Evolutionary conservation across 2,797 vertebrate genomes (phyloP).

Genomic region (Peromyscus attwateri): DNA sequence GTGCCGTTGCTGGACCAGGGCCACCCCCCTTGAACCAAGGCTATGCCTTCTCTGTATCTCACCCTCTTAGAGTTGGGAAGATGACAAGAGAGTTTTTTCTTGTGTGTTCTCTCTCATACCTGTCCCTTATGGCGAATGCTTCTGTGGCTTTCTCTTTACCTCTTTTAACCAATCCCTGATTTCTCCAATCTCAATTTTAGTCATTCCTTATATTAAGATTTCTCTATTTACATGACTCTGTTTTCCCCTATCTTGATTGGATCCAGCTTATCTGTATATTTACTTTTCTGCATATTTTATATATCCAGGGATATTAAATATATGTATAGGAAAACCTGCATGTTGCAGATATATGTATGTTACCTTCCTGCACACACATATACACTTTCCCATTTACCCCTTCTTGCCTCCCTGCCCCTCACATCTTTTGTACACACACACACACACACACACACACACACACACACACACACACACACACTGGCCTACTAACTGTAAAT

Average conservation of each 20-base stretch:
- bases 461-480: too few relatives aligned
- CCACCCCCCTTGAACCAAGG: neutral
- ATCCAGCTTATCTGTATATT: neutral
- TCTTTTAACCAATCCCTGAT: neutral
- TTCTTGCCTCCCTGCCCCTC: neutral
- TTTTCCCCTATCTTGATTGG: neutral
- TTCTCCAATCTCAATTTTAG: neutral
- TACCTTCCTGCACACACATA: neutral
- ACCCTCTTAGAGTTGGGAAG: neutral
- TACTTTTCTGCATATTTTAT: neutral
- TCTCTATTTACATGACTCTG: neutral
- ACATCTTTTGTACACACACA: too few relatives aligned
- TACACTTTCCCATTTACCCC: neutral
- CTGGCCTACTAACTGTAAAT: neutral
- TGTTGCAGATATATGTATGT: too few relatives aligned
- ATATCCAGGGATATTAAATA: neutral
- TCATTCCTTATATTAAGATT: neutral
- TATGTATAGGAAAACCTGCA: neutral
- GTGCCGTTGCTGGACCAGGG: neutral
- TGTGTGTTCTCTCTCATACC: neutral
- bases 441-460: too few relatives aligned
- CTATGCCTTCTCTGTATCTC: neutral
- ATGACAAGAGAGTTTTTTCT: neutral
- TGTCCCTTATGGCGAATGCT: neutral
- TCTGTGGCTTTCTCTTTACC: neutral